Evolutionary conservation across 2,113 vertebrate genomes (phyloP).

Genomic region (Dascyllus trimaculatus): DNA sequence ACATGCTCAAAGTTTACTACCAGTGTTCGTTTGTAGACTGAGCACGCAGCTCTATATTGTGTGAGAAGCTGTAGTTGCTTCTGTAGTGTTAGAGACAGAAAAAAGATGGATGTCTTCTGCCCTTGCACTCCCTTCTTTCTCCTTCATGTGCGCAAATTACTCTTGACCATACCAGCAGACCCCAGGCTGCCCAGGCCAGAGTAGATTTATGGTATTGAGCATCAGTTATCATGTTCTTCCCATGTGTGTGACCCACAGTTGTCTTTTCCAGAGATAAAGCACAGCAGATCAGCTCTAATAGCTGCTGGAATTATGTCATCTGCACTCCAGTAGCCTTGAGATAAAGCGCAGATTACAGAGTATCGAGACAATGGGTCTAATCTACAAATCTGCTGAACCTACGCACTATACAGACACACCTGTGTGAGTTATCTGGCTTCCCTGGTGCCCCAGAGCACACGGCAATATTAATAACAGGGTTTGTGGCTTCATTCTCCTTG

Average conservation of each 20-base stretch:
- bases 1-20: slow-evolving; percentile 2
- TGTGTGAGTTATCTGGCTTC: slow-evolving; percentile 34
- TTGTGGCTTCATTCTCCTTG: neutral
- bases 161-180: neutral
- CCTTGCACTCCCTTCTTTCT: neutral
- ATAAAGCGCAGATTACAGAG: slow-evolving; percentile 10
- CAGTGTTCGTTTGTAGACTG: neutral
- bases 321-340: too few relatives aligned
- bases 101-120: too few relatives aligned
- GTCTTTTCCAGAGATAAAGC: slow-evolving; percentile 39
- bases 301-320: slow-evolving; percentile 15
- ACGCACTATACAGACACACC: slow-evolving; percentile 17
- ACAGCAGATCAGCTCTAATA: slow-evolving; percentile 29
- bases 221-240: slow-evolving; percentile 21
- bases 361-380: slow-evolving; percentile 13
- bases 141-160: neutral
- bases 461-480: slow-evolving; percentile 22
- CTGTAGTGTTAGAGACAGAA: neutral
- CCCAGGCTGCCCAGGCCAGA: slow-evolving; percentile 15
- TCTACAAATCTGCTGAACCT: slow-evolving; percentile 41
- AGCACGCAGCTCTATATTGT: neutral
- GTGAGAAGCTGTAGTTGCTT: neutral
- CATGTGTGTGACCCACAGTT: slow-evolving; percentile 5
- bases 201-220: slow-evolving; percentile 51
- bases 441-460: slow-evolving; percentile 14